Evolutionary conservation across 1,140 invertebrate genomes (phyloP), one percentile per base, ranked within the genome.

Genomic region (Proctacanthus coquilletti): DNA sequence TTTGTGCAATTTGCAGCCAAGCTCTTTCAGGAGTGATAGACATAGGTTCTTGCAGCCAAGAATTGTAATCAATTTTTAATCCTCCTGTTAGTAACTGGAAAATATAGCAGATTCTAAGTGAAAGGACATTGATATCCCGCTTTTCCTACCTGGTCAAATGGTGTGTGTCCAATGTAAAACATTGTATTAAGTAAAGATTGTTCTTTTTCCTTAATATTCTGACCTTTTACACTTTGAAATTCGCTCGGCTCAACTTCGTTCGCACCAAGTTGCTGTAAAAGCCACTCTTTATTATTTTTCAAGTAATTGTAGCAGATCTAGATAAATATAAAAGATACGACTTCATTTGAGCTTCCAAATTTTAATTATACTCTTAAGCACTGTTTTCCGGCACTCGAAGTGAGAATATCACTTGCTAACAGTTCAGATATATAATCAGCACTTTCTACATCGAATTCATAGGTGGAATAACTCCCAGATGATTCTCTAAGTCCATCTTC

Each of bases 111-210:
- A 35, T 37, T 21, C n/a, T n/a, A n/a, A n/a, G n/a, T n/a, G n/a
- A n/a, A n/a, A n/a, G n/a, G n/a, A n/a, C n/a, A n/a, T n/a, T n/a
- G n/a, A 17, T 34, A 34, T 34, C 25, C 15, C 6, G 5, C 10
- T 11, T 25, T 37, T 40, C 30, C 45, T 54, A 80, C 74, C 61
- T 80, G 72, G 63, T 84, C 79, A 44, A 83, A 83, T 3, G 69
- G 68, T 13, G 60, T 58, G 36, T 72, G 64, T 8, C 75, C 78
- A 30, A 84, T 80, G 44, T 79, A 77, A 49, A 83, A 84, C 78
- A 83, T 82, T 14, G 71, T 71, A 47, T 78, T 72, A 3, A 80
- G 55, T 3, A 84, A 57, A 6, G 48, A 49, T 0, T 69, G 65
- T 15, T 73, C 68, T n/a, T 57, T 56, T 39, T 65, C 60, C 30